Conservation (phyloP, 2,888 invertebrate genomes). For the Agrotis exclamationis region DNA sequence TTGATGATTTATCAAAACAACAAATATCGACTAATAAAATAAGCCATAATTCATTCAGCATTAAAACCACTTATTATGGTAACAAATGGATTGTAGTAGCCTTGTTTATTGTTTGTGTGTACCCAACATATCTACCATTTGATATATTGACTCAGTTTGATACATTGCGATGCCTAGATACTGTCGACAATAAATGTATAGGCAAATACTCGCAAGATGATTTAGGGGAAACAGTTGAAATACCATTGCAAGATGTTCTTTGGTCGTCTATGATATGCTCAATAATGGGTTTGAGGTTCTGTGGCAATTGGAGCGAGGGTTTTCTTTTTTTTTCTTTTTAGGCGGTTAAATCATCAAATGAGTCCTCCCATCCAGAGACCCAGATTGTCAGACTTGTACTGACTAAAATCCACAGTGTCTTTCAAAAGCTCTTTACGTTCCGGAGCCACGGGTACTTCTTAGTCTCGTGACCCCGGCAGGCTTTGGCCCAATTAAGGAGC, state of each 20-base stretch:
- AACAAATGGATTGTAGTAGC: constrained; percentile 13
- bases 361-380: too few species aligned
- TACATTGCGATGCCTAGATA: constrained; percentile 38
- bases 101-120: constrained; percentile 31
- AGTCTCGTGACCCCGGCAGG: too few species aligned
- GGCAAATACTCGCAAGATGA: constrained; percentile 30
- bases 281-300: too few species aligned
- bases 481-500: too few species aligned
- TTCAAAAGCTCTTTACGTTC: too few species aligned
- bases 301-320: too few species aligned
- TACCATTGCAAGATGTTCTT: constrained; percentile 2
- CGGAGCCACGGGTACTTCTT: too few species aligned
- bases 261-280: background rate
- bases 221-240: constrained; percentile 14
- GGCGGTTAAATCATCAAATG: too few species aligned
- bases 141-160: constrained; percentile 51
- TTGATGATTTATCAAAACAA: background rate
- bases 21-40: background rate
- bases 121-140: constrained; percentile 32
- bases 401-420: too few species aligned
- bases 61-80: constrained; percentile 16
- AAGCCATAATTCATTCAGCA: background rate
- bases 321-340: too few species aligned
- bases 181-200: constrained; percentile 16
- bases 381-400: too few species aligned